Evolutionary conservation across 1,140 invertebrate genomes (phyloP).

Genomic region (Calliopsis andreniformis): DNA sequence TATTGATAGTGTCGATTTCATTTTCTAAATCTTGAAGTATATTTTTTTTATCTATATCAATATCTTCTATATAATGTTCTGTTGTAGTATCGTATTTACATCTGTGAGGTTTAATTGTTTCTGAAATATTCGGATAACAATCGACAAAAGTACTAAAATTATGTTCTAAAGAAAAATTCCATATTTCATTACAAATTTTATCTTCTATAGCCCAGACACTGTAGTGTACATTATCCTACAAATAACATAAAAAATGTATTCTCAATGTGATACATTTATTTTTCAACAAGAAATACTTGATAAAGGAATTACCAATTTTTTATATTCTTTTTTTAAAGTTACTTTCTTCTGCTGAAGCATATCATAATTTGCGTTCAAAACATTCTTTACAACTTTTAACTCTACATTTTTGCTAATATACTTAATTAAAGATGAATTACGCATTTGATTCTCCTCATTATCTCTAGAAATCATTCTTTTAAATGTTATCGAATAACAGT

Average conservation of each 20-base stretch:
- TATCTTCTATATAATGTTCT: not conserved
- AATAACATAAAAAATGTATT: not conserved
- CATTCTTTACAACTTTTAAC: slow-evolving; percentile 45
- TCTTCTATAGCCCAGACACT: slow-evolving; percentile 55
- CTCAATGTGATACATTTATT: no score
- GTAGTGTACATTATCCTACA: slow-evolving; percentile 61
- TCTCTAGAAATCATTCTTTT: not conserved
- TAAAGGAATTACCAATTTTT: slow-evolving; percentile 66
- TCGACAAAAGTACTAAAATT: slow-evolving; percentile 59
- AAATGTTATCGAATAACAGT: no score
- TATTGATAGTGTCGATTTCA: slow-evolving; percentile 52
- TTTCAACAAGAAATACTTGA: no score
- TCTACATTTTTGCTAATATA: slow-evolving; percentile 52
- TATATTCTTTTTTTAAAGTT: slow-evolving; percentile 43
- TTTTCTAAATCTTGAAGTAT: slow-evolving; percentile 43
- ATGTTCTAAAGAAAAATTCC: slow-evolving; percentile 66
- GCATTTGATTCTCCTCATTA: not conserved
- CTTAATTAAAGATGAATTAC: slow-evolving; percentile 22
- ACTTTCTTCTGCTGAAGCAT: slow-evolving; percentile 37
- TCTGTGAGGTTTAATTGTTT: slow-evolving; percentile 14
- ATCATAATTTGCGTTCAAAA: slow-evolving; percentile 21
- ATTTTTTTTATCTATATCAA: not conserved
- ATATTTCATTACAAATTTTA: slow-evolving; percentile 62
- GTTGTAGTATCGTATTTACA: not conserved
- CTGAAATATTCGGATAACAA: slow-evolving; percentile 41